A percentile compares a stretch with the other conserved stretches of the same genome.
Conservation (phyloP, 2,888 invertebrate genomes). For the Plemyria rubiginata region DNA sequence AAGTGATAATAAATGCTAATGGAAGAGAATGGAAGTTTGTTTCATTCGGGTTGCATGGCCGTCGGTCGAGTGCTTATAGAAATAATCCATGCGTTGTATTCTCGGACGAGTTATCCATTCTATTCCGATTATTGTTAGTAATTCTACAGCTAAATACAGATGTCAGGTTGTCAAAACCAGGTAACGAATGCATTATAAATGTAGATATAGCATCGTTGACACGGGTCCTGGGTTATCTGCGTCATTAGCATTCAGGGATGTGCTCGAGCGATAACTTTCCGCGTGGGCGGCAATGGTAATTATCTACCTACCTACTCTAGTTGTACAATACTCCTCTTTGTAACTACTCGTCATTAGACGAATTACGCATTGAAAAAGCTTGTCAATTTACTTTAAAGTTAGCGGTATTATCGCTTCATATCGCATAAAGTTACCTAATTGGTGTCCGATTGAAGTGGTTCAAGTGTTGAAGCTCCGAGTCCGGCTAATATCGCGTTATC, state of each 20-base stretch:
- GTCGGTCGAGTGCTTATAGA: not conserved
- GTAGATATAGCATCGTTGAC: constrained; percentile 41
- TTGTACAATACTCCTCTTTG: constrained; percentile 33
- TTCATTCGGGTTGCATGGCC: not conserved
- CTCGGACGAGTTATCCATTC: too few relatives aligned
- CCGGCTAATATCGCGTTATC: constrained; percentile 76
- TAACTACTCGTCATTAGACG: constrained; percentile 26
- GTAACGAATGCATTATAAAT: constrained; percentile 26
- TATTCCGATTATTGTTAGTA: not conserved
- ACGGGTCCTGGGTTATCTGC: constrained; percentile 51
- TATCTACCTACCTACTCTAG: constrained; percentile 41
- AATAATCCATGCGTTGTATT: not conserved
- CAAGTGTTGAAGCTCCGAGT: constrained; percentile 62
- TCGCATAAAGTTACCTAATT: constrained; percentile 53
- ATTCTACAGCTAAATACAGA: constrained; percentile 7
- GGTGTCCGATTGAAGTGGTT: constrained; percentile 62
- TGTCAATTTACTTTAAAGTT: not conserved
- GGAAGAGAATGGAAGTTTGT: not conserved
- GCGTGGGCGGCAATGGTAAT: constrained; percentile 68
- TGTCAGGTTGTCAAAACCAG: constrained; percentile 17
- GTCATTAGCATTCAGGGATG: constrained; percentile 76
- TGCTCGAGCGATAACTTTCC: constrained; percentile 64
- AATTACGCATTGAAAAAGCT: constrained; percentile 20
- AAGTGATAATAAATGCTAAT: constrained; percentile 13
- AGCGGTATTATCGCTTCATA: constrained; percentile 40